Base-by-base conservation (phyloP, 2,888 invertebrate species). In the Pandemis corylana region DNA sequence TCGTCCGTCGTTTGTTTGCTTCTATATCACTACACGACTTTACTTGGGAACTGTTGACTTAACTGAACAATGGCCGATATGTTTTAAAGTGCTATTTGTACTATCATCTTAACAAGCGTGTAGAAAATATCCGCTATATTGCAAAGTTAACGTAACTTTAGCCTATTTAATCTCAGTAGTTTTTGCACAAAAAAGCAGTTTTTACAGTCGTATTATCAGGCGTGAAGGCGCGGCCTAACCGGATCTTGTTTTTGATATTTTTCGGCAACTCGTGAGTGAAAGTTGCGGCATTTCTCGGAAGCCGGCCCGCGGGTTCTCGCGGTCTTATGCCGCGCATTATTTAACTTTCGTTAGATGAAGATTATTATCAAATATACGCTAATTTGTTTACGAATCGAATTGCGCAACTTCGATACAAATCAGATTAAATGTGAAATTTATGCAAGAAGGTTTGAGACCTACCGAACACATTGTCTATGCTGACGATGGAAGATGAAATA, bases 271-370 rank as follows among this genome's bases (percentile, higher is more conserved):
- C 78, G 66, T 73, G 77, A 90, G 94, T 92, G 94, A 94, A 94
- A 94, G 94, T 92, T 76, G 79, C 77, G 79, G 78, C 86, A 87
- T 86, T 88, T 90, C 86, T 85, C 81, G 79, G 78, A 89, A 91
- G n/a, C 90, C 89, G 80, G 90, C 87, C 77, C 78, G 77, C 76
- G 79, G 80, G 87, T 87, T 90, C 89, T 87, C 90, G 87, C 88
- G 83, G 83, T 84, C 83, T 89, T 89, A 87, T 85, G 85, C 78
- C 84, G 81, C 74, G 76, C 77, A 84, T 93, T 91, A 92, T 90
- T 89, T 86, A 94, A 93, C 91, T 89, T 85, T 85, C 81, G 78
- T 80, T 78, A 84, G 85, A 84, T 87, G 85, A 89, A 85, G 83
- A 80, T 79, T 80, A 82, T 90, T 90, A 90, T 89, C 86, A 85